These are phyloP conservation scores for Camelus dromedarius DNA, from an alignment of 2,113 vertebrate genomes.

Conservation along the genomic window DNA sequence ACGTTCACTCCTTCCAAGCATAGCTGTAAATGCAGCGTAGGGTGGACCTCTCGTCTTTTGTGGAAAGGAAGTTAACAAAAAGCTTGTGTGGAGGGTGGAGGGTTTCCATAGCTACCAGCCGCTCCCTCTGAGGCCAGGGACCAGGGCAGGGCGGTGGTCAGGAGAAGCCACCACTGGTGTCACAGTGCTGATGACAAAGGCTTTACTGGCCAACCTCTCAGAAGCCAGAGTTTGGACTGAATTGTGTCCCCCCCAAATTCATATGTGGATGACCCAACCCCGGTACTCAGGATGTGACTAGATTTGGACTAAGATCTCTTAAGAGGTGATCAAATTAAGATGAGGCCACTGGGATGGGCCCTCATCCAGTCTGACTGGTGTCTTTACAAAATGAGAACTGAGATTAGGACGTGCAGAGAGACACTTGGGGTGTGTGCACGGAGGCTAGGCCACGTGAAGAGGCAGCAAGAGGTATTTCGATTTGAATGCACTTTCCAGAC, in stretches of 20 bases:
- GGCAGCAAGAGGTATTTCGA: background rate
- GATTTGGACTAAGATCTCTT: background rate
- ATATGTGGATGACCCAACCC: accelerated
- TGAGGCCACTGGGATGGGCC: background rate
- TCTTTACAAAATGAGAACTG: background rate
- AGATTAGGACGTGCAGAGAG: background rate
- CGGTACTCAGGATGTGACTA: background rate
- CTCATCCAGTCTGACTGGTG: background rate
- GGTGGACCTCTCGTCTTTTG: background rate
- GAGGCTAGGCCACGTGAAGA: background rate
- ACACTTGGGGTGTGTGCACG: accelerated
- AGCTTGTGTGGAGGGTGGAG: background rate
- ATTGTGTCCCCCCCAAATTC: background rate
- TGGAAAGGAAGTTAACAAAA: background rate
- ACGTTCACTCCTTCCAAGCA: background rate
- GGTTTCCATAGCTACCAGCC: background rate
- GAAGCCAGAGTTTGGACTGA: background rate
- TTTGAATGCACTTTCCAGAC: too few species aligned
- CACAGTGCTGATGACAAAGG: background rate
- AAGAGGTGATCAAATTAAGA: background rate
- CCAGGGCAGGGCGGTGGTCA: background rate
- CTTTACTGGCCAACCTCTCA: background rate
- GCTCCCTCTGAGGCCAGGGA: background rate
- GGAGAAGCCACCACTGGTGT: background rate
- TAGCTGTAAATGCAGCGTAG: background rate